A percentile compares a stretch with the other conserved stretches of the same genome.
These are phyloP conservation scores for Temnothorax curvispinosus DNA, from an alignment of 1,140 invertebrate genomes.

Conservation along the genomic window DNA sequence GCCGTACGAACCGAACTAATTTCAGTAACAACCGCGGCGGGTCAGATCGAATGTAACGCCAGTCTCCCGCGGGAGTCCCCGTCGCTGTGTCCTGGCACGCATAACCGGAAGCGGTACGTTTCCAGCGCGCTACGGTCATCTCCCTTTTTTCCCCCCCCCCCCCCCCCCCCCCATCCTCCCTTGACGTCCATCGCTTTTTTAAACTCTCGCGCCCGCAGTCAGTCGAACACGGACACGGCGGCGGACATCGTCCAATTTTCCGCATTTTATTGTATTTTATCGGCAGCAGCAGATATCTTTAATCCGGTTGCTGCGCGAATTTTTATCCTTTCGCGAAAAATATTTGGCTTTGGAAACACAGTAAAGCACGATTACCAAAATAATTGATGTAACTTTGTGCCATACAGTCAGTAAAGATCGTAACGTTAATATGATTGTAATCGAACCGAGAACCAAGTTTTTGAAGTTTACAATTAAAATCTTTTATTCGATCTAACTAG, in stretches of 20 bases:
- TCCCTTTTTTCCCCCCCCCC: slow-evolving; percentile 3
- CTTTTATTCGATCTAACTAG: no score
- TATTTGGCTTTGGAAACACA: slow-evolving; percentile 2
- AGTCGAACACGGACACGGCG: slow-evolving; percentile 48
- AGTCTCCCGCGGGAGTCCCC: slow-evolving; percentile 79
- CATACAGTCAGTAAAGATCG: neutral
- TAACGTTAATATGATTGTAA: neutral
- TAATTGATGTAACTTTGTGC: neutral
- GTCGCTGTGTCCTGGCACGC: slow-evolving; percentile 59
- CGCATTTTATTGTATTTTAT: slow-evolving; percentile 83
- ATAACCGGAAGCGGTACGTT: slow-evolving; percentile 65
- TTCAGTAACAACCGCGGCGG: slow-evolving; percentile 84
- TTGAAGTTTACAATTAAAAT: neutral
- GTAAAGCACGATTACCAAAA: neutral
- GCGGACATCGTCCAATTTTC: slow-evolving; percentile 83
- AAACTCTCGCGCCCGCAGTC: slow-evolving; percentile 19
- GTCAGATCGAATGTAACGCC: slow-evolving; percentile 79
- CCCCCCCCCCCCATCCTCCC: slow-evolving; percentile 27
- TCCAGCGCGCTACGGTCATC: slow-evolving; percentile 38
- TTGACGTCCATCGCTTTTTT: slow-evolving; percentile 47
- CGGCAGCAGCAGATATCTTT: slow-evolving; percentile 49
- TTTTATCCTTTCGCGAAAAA: slow-evolving; percentile 46
- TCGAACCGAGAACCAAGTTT: neutral
- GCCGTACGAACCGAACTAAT: slow-evolving; percentile 84
- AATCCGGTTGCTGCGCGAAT: slow-evolving; percentile 50